Conservation (phyloP, 1,140 invertebrate species). For the Pteromalus puparum region DNA sequence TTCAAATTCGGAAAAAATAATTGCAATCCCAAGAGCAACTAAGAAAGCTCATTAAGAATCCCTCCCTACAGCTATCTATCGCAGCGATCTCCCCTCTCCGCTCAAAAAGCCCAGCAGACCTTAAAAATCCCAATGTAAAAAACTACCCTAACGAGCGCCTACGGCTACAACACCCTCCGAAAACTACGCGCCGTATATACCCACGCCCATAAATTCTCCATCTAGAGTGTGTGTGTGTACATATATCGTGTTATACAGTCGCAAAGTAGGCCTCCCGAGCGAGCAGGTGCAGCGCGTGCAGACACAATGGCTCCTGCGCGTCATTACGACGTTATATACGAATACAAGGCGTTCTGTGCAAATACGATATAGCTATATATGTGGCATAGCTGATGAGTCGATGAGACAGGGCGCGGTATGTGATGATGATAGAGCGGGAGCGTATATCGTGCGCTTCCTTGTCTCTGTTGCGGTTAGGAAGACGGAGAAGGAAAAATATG, state of each 20-base stretch:
- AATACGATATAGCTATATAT: neutral
- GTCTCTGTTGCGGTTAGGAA: no score
- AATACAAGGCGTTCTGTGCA: neutral
- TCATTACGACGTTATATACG: neutral
- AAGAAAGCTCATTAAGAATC: neutral
- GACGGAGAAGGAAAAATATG: no score
- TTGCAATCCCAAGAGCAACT: neutral
- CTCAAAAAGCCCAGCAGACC: neutral
- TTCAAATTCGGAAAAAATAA: neutral
- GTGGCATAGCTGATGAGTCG: neutral
- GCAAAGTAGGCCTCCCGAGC: conserved; percentile 2
- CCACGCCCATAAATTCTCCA: neutral
- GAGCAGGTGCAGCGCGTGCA: conserved; percentile 1
- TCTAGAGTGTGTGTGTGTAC: neutral
- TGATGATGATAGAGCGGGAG: neutral
- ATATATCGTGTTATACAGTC: neutral
- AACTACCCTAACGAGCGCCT: no score
- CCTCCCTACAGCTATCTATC: neutral
- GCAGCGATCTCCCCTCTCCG: neutral
- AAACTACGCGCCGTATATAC: no score
- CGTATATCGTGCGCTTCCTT: no score
- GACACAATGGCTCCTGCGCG: neutral
- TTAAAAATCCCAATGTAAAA: neutral
- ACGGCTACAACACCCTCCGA: no score
- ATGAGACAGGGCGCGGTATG: neutral